Evolutionary conservation across 2,888 invertebrate genomes (phyloP).

Genomic region (Conomelus anceps): DNA sequence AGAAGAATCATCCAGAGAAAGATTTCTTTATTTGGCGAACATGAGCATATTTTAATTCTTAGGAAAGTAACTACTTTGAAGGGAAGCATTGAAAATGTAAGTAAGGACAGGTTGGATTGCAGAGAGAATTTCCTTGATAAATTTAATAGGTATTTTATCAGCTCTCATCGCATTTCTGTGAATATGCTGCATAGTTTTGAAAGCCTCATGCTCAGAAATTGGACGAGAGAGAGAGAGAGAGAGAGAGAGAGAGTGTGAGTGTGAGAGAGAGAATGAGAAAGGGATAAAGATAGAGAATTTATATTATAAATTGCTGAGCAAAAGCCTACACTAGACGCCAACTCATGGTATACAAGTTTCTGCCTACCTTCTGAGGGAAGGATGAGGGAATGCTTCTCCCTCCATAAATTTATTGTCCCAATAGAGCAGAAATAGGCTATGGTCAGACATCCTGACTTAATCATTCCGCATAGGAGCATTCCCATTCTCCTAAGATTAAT

Average conservation of each 20-base stretch:
- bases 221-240: neutral
- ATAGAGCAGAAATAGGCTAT: neutral
- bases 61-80: too few species aligned
- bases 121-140: too few species aligned
- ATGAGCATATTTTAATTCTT: too few species aligned
- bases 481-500: neutral
- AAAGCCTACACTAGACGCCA: neutral
- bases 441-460: neutral
- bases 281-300: neutral
- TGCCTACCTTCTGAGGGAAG: neutral
- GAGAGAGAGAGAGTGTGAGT: neutral
- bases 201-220: too few species aligned
- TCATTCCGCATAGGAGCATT: neutral
- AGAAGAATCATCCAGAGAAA: too few species aligned
- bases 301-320: neutral
- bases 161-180: too few species aligned
- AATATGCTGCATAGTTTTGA: too few species aligned
- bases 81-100: too few species aligned
- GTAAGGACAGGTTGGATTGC: too few species aligned
- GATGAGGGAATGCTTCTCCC: neutral
- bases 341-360: neutral
- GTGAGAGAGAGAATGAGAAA: neutral
- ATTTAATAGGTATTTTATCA: too few species aligned
- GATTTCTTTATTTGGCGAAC: too few species aligned
- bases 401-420: neutral